These are phyloP conservation scores for Scarus forsteni DNA, from an alignment of 2,797 vertebrate genomes.

Conservation along the genomic window DNA sequence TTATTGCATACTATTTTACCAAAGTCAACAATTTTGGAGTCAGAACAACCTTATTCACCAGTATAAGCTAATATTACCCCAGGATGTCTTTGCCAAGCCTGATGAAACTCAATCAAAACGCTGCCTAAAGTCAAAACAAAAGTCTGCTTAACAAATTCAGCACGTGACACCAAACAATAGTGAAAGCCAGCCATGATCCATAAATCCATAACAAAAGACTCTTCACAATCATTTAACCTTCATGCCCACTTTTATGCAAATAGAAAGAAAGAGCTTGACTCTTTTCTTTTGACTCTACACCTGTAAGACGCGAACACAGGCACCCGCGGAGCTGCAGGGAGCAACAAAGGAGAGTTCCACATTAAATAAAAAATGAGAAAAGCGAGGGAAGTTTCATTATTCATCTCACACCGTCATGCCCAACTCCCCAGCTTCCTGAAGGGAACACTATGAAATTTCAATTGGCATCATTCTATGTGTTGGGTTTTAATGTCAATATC, in stretches of 20 bases:
- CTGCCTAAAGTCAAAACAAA: conserved; percentile 30
- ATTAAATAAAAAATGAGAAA: conserved; percentile 86
- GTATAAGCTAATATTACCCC: conserved; percentile 32
- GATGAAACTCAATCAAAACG: background rate
- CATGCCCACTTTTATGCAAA: conserved; percentile 59
- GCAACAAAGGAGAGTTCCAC: conserved; percentile 84
- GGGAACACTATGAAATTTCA: conserved; percentile 88
- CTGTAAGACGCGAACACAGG: conserved; percentile 67
- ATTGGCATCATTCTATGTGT: conserved; percentile 88
- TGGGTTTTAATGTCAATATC: conserved; percentile 89
- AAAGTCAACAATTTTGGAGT: too few relatives aligned
- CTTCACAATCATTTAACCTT: conserved; percentile 77
- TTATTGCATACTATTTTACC: too few relatives aligned
- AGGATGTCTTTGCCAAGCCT: conserved; percentile 30
- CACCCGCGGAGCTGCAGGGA: conserved; percentile 70
- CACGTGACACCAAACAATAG: conserved; percentile 53
- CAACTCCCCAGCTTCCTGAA: conserved; percentile 82
- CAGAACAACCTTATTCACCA: background rate
- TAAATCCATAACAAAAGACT: conserved; percentile 59
- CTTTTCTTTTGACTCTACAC: conserved; percentile 69
- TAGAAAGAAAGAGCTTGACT: conserved; percentile 58
- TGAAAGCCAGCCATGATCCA: conserved; percentile 54
- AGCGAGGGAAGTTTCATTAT: conserved; percentile 84
- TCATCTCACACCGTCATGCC: conserved; percentile 85
- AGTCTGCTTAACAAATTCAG: conserved; percentile 31